Evolutionary conservation across 2,113 vertebrate species (phyloP).

Genomic region (Odocoileus virginianus): DNA sequence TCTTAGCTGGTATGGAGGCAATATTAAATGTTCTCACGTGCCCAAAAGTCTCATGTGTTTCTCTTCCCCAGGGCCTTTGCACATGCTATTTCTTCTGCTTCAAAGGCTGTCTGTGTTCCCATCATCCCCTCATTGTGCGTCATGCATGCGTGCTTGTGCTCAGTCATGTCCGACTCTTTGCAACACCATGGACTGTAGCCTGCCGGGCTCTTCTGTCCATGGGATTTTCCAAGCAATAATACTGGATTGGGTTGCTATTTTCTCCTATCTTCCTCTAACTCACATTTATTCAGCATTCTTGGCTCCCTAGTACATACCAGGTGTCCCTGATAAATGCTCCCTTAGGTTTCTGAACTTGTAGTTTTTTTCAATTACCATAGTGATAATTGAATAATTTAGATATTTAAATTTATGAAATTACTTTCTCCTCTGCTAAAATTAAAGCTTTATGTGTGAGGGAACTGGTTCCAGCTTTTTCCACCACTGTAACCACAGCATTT

Average conservation of each 20-base stretch:
- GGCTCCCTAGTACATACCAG: neutral
- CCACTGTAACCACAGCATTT: neutral
- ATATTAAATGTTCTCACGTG: neutral
- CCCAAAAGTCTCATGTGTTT: neutral
- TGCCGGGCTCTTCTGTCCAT: neutral
- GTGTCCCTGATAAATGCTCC: neutral
- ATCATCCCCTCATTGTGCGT: fast-evolving
- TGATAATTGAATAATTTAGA: neutral
- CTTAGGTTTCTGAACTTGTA: neutral
- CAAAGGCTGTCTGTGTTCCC: neutral
- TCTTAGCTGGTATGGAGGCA: neutral
- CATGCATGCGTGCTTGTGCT: fast-evolving
- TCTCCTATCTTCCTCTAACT: neutral
- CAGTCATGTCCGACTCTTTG: neutral
- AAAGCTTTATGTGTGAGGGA: neutral
- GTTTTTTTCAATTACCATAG: neutral
- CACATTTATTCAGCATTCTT: neutral
- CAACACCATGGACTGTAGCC: neutral
- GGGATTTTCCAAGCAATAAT: neutral
- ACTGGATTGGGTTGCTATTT: neutral
- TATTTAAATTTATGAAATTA: neutral
- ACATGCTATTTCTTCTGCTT: neutral
- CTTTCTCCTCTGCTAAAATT: neutral
- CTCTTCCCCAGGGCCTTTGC: neutral
- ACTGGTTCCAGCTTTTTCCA: neutral